A percentile compares a stretch with the other conserved stretches of the same genome.
Conservation (phyloP, 1,140 invertebrate genomes). For the Acromyrmex echinatior region DNA sequence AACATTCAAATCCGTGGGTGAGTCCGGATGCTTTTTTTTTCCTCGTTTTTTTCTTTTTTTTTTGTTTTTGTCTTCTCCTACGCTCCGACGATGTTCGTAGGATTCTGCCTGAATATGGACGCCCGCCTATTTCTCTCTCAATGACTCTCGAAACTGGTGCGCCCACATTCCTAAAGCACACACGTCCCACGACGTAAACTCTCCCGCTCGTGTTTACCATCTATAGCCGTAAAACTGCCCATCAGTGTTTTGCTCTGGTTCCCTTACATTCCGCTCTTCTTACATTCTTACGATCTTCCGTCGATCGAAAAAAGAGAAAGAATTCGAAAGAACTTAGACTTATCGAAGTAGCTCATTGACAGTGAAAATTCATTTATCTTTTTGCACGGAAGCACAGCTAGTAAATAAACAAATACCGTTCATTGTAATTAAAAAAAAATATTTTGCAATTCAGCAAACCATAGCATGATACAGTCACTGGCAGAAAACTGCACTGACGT, state of each 20-base stretch:
- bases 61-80: slow-evolving; percentile 14
- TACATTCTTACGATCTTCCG: not conserved
- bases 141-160: slow-evolving; percentile 80
- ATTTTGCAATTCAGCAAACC: not conserved
- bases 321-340: not conserved
- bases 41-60: not conserved
- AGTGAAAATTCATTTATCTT: not conserved
- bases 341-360: not conserved
- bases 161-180: slow-evolving; percentile 78
- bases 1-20: slow-evolving; percentile 40
- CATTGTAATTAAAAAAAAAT: not conserved
- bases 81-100: slow-evolving; percentile 47
- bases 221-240: slow-evolving; percentile 55
- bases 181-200: slow-evolving; percentile 60
- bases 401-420: not conserved
- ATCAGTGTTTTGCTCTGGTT: not conserved
- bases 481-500: not conserved
- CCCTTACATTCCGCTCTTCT: not conserved
- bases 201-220: slow-evolving; percentile 46
- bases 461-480: too few species aligned
- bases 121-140: slow-evolving; percentile 69
- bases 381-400: not conserved
- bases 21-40: not conserved
- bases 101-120: slow-evolving; percentile 70
- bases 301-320: not conserved